Percentiles rank a stretch among this genome's conserved stretches.
phyloP scores from a whole-genome alignment of 2,888 invertebrate genomes.

The Callinectes sapidus region DNA sequence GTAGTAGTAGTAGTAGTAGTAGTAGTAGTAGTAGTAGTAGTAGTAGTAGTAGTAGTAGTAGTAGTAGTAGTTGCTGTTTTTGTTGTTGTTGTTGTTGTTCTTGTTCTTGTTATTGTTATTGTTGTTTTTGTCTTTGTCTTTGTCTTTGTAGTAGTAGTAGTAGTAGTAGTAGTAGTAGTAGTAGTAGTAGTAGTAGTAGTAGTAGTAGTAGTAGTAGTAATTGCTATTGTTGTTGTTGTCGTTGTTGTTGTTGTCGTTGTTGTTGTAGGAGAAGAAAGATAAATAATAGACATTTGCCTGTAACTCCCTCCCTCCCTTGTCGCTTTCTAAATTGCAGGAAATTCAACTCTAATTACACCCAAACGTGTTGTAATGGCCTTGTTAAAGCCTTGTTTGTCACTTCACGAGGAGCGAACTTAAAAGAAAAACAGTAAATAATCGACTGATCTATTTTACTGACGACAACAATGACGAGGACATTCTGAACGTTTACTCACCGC shows the following conservation, averaged over 20 bases:
- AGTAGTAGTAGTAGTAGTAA: no score
- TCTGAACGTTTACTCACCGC: neutral
- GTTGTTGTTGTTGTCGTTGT: no score
- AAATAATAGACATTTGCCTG: neutral
- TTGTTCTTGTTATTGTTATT: no score
- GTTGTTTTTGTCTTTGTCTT: no score
- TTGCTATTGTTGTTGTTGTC: neutral
- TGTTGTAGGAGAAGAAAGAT: no score
- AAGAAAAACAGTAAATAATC: neutral
- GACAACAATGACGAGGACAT: neutral
- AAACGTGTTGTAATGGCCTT: neutral
- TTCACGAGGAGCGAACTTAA: neutral
- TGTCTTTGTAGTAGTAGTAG: no score
- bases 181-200: no score
- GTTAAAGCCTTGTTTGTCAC: neutral
- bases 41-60: constrained; percentile 27
- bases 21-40: constrained; percentile 27
- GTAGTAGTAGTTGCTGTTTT: neutral
- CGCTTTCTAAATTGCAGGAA: neutral
- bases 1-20: neutral
- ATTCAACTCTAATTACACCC: neutral
- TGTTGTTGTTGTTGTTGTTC: constrained; percentile 14
- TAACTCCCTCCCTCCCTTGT: neutral
- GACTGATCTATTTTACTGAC: neutral
- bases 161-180: no score